Base-by-base conservation (phyloP, 1,140 invertebrate genomes). In the Phymorhynchus buccinoides region DNA sequence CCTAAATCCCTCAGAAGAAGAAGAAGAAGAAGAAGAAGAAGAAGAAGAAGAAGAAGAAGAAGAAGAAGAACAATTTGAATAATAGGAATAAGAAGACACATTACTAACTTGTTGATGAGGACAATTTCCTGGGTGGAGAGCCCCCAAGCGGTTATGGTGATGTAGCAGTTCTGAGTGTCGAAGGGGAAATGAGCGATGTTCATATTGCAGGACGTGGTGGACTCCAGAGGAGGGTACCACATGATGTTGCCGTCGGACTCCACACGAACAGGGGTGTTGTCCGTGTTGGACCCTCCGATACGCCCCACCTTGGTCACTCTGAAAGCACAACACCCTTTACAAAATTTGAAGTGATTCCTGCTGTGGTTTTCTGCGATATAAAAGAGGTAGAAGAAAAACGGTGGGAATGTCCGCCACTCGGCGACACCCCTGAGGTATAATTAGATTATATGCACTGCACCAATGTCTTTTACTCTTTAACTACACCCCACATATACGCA, bases 221-320 rank as follows among this genome's bases (percentile, higher is more conserved):
- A 30, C 66, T 68, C 66, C 66, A 73, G 32, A 39, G 71, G 71
- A 14, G 71, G 71, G 71, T 9, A 73, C 71, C 71, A 73, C 32
- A 9, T 37, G 32, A 73, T 27, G 12, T 0, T 12, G 30, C 71
- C 71, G 37, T 4, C 32, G 71, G 7, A 39, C 71, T 3, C 6
- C 30, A 73, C 7, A 12, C 71, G 71, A 3, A 73, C 6, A 12
- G 71, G 71, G 12, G 71, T 73, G 32, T 39, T 39, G 71, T 73
- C 71, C 12, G 0, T 1, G 32, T 9, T 16, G 30, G 1, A 16
- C 32, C 71, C 71, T 7, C 71, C 71, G 0, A 73, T 39, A 9
- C 32, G 1, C 6, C 71, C 71, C 32, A 73, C 32, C 14, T 35
- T 32, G 32, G 6, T 39, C 37, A 73, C 71, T 32, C 71, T 73